Base-by-base conservation (phyloP, 2,113 vertebrate species). In the Marmota flaviventris region DNA sequence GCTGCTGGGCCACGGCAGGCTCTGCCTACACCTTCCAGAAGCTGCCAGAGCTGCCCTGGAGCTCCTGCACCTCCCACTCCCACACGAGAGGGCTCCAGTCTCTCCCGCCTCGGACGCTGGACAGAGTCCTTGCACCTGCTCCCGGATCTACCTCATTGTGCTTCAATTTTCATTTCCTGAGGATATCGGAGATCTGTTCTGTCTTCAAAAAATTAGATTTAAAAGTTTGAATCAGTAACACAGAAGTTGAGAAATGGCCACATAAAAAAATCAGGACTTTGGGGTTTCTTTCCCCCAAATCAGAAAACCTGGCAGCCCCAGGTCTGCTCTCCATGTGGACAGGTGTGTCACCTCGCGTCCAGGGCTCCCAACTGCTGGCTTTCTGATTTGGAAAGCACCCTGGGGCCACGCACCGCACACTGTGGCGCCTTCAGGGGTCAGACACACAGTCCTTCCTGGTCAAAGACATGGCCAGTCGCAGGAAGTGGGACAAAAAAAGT, bases 361-460 rank as follows among this genome's bases (percentile, higher is more conserved):
- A 51, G 63, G 77, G 20, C 48, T 61, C 89, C 4, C 1, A 5
- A 29, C 13, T 61, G 27, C 77, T 81, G 14, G 3, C 11, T 27
- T 58, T 39, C 83, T 24, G 67, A 42, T 37, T 22, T n/a, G 53
- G 34, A 56, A 2, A 34, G 53, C 18, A 24, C 39, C 0, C 5
- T 2, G 0, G 8, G 0, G 4, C 7, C 7, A 7, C 0, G 12
- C 4, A 0, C 3, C 13, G 67, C 20, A 6, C 53, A 56, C 53
- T 56, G 53, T 0, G 12, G 24, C 37, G 39, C 13, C 73, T 17
- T n/a, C 24, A 9, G 7, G 1, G 56, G 22, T 17, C 83, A 25
- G 51, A 85, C n/a, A 27, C 8, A 16, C 5, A 10, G 8, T 1
- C 0, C 11, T 5, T 51, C 81, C 29, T 22, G 13, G 34, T 18